Evolutionary conservation across 23 tunicate species (phyloP).

Genomic region (Phallusia fumigata): DNA sequence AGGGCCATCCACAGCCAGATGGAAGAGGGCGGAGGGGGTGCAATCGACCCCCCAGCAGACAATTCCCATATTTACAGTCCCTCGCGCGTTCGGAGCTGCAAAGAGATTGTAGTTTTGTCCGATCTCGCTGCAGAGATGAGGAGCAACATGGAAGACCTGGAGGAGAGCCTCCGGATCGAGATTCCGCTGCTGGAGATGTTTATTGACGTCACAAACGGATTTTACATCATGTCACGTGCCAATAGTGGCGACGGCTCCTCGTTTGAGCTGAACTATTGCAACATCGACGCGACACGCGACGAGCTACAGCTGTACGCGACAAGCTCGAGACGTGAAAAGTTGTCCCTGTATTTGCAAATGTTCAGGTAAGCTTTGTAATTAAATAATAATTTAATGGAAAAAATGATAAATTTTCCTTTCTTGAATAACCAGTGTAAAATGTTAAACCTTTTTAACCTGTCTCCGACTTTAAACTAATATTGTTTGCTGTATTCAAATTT

Average conservation of each 20-base stretch:
- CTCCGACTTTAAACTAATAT: too few relatives aligned
- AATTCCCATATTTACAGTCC: conserved; percentile 4
- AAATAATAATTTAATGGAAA: too few relatives aligned
- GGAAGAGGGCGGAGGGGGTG: not conserved
- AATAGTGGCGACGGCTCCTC: too few relatives aligned
- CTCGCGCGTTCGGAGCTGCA: not conserved
- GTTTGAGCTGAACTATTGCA: not conserved
- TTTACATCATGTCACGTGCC: not conserved
- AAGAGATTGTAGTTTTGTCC: not conserved
- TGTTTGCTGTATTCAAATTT: too few relatives aligned
- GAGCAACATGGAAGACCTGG: conserved; percentile 6
- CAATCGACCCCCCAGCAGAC: not conserved
- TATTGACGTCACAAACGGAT: not conserved
- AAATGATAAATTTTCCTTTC: too few relatives aligned
- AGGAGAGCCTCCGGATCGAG: not conserved
- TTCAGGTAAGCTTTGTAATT: not conserved
- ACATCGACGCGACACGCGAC: conserved; percentile 10
- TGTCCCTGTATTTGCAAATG: not conserved
- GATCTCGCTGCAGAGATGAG: not conserved
- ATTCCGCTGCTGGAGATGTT: not conserved
- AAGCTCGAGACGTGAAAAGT: not conserved
- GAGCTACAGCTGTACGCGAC: not conserved
- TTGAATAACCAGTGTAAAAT: too few relatives aligned
- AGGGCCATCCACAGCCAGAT: not conserved
- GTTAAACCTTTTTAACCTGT: too few relatives aligned